Evolutionary conservation across 2,113 vertebrate species (phyloP).

Genomic region (Toxostoma redivivum): DNA sequence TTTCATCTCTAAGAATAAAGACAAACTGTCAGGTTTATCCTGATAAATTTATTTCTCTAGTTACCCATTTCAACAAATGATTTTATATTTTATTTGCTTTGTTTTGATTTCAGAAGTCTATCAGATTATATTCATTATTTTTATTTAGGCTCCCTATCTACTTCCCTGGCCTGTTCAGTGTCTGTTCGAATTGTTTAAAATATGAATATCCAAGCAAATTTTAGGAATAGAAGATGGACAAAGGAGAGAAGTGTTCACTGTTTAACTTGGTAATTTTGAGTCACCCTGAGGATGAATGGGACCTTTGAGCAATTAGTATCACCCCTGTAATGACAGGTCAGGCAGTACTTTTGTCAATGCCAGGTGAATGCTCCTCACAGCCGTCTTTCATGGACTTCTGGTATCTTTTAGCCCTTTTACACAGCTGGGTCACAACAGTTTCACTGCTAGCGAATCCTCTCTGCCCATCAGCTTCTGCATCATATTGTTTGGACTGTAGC

Average conservation of each 20-base stretch:
- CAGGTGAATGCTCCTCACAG: neutral
- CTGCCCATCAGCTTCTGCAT: neutral
- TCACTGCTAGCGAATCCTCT: neutral
- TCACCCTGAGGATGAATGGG: neutral
- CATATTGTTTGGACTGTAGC: neutral
- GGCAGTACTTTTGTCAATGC: neutral
- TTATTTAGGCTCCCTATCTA: neutral
- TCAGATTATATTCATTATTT: neutral
- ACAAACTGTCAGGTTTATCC: neutral
- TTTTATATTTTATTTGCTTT: neutral
- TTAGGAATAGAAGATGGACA: neutral
- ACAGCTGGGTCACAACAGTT: neutral
- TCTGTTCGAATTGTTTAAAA: neutral
- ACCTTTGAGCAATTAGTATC: neutral
- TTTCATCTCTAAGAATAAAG: neutral
- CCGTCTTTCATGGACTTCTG: neutral
- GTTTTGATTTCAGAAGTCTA: neutral
- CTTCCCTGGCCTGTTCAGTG: neutral
- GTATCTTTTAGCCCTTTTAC: neutral
- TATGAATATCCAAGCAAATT: neutral
- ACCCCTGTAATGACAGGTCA: neutral
- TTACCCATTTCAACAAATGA: neutral
- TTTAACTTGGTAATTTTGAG: neutral
- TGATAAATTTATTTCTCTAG: neutral
- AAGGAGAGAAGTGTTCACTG: neutral